Base-by-base conservation (phyloP, 2,113 vertebrate genomes). In the Erpornis zantholeuca region DNA sequence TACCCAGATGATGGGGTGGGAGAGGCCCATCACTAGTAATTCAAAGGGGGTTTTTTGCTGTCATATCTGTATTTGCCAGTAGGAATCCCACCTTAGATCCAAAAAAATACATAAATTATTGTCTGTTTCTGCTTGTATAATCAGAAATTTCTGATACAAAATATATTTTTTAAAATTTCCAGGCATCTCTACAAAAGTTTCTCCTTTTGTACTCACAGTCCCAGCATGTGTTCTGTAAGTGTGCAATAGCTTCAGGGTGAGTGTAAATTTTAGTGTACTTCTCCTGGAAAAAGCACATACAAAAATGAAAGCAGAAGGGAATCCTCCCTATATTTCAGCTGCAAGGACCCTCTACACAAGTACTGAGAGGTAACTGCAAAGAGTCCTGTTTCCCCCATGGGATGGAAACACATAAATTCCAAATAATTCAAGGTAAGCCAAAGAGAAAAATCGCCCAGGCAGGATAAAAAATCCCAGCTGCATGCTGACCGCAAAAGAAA, bases 371-470 rank as follows among this genome's bases (percentile, higher is more conserved):
- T 45, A 92, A 63, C 40, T 82, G 52, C 82, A 79, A 23, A 83
- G 56, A 90, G 61, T 80, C n/a, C 50, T 22, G 53, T 69, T 70
- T 88, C 27, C 25, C 29, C 57, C 31, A 11, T 17, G 31, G 52
- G 31, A 77, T 95, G 59, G 52, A 90, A 89, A 59, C 45, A 65
- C 15, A 72, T 8, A 89, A 78, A 96, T 96, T 96, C 82, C 77
- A 96, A 69, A 84, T 84, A 97, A 90, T 42, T 36, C 33, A 86
- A 95, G 84, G 84, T 80, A 44, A 97, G 56, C 60, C 92, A 88
- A 90, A 96, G 64, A 86, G 84, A 92, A 95, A 92, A 83, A 40
- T 27, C 7, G 45, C 86, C 49, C 66, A 95, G 81, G 65, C 90
- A 94, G 56, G 44, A 78, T 61, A 89, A 97, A 87, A 95, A 65